These are phyloP conservation scores for Pyrochroa serraticornis DNA, from an alignment of 2,888 invertebrate genomes.

Conservation along the genomic window DNA sequence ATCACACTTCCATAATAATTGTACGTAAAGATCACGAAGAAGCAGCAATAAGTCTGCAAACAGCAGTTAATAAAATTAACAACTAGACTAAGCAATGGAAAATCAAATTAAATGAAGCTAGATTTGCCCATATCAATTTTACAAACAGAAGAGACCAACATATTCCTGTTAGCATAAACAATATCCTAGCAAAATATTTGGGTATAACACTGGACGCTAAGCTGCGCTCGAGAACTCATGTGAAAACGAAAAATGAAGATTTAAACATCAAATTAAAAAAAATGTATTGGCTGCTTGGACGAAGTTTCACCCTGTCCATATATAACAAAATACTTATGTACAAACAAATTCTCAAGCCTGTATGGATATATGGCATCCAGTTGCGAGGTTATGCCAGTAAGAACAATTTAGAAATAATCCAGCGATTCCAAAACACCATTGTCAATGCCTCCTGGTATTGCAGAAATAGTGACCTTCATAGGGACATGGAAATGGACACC, in stretches of 20 bases:
- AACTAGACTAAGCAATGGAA: conserved; percentile 36
- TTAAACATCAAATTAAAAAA: no score
- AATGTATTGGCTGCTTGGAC: no score
- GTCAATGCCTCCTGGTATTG: no score
- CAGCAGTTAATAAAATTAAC: conserved; percentile 18
- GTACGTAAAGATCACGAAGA: conserved; percentile 5
- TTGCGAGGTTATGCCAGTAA: no score
- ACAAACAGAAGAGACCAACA: conserved; percentile 15
- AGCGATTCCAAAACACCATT: no score
- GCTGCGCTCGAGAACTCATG: conserved; percentile 20
- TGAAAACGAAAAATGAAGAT: conserved; percentile 27
- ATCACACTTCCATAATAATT: conserved; percentile 28
- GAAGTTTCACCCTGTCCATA: no score
- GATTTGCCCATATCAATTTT: conserved; percentile 29
- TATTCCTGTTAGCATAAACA: conserved; percentile 18
- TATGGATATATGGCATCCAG: no score
- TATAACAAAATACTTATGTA: no score
- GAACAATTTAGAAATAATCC: no score
- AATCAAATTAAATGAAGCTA: conserved; percentile 35
- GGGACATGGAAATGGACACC: no score
- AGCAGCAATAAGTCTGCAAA: conserved; percentile 23
- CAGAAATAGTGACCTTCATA: conserved; percentile 27
- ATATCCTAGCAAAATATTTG: conserved; percentile 21
- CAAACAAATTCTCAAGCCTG: no score
- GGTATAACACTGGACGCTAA: conserved; percentile 21